Base-by-base conservation (phyloP, 1,140 invertebrate genomes). In the Cecropterus lyciades region DNA sequence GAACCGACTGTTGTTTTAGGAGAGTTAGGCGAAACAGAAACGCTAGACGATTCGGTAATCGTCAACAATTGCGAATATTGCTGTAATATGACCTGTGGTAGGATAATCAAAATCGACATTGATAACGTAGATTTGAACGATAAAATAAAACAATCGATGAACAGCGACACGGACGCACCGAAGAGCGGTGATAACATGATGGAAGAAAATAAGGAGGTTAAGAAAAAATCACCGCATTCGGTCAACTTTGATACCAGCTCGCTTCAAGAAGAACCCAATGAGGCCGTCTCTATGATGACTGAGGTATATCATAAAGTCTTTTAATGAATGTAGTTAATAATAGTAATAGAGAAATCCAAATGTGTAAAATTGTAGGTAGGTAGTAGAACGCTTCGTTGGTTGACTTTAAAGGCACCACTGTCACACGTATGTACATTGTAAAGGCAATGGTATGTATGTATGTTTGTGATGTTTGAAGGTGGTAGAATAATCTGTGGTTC, bases 41-140 rank as follows among this genome's bases (percentile, higher is more conserved):
- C 48, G 33, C 59, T 59, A 1, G n/a, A 73, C 10, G 53, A 69
- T 13, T n/a, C 33, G n/a, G 51, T 66, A 16, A 52, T 77, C 53
- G 45, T 83, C 33, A 79, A 52, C 9, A 73, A 73, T 68, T 85
- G 84, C 76, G 75, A 76, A 65, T 64, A 74, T 78, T 89, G 84
- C 70, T 80, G 77, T 69, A 65, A 80, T 51, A 67, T 72, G 48
- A 69, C 52, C 30, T 17, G 27, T 16, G 64, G 60, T 57, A 40
- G 56, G 48, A n/a, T 62, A 37, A 33, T 14, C 16, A 53, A 68
- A 52, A 33, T 60, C 59, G 16, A 45, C 56, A 16, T 56, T 45
- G n/a, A 65, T 33, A 75, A 51, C 43, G 43, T 70, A 64, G 62
- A 59, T 37, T 64, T 55, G 42, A 70, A 55, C 24, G 46, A 69